A percentile compares a stretch with the other conserved stretches of the same genome.
Conservation (phyloP, 2,113 vertebrate species). For the Leiothrix lutea region DNA sequence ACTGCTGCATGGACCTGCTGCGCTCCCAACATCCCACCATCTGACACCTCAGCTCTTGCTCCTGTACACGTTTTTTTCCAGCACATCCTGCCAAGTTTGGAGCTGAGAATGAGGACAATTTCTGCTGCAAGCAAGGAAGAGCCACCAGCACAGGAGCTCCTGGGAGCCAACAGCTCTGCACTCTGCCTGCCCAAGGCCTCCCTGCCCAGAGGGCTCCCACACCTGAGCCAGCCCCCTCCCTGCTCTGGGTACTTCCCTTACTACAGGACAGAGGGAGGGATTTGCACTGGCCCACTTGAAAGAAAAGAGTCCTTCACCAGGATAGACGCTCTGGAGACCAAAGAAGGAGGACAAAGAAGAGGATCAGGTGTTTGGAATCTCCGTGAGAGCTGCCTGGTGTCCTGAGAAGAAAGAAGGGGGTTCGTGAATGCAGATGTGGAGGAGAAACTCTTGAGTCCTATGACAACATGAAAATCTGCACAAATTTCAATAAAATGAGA, state of each 20-base stretch:
- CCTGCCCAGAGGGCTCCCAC: neutral
- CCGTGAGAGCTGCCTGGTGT: neutral
- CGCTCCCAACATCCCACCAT: accelerated
- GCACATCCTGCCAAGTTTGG: neutral
- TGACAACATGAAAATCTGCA: neutral
- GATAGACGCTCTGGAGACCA: neutral
- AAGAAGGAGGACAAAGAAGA: neutral
- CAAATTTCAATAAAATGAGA: neutral
- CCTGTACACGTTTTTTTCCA: neutral
- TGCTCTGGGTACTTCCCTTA: neutral
- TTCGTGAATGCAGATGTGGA: accelerated
- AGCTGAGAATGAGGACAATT: neutral
- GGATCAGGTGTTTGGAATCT: neutral
- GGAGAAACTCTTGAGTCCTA: neutral
- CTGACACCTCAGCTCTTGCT: neutral
- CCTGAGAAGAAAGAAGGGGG: neutral
- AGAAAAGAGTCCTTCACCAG: neutral
- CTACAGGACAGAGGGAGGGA: slow-evolving; percentile 40
- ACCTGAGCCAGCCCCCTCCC: neutral
- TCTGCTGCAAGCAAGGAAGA: neutral
- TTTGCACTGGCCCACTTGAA: neutral
- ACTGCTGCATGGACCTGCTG: neutral
- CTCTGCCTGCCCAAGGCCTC: accelerated
- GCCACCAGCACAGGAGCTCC: neutral
- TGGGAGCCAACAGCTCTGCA: neutral